A percentile compares a stretch with the other conserved stretches of the same genome.
Conservation (phyloP, 2,888 invertebrate genomes). For the Hesperia comma region DNA sequence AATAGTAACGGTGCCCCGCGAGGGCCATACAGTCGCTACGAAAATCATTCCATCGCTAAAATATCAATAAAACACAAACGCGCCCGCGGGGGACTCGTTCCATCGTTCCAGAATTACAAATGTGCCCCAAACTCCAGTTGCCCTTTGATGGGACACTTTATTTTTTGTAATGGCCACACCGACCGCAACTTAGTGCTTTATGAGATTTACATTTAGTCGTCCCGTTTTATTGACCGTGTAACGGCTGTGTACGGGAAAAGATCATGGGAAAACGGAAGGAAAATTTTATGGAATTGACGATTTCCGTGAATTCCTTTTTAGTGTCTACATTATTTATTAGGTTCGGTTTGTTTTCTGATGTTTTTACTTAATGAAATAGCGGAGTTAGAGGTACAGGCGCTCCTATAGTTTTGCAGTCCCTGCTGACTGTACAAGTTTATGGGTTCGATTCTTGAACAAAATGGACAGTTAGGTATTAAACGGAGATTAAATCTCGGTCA, state of each 20-base stretch:
- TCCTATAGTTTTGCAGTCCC: too few species aligned
- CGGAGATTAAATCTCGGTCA: too few species aligned
- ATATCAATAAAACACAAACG: conserved; percentile 82
- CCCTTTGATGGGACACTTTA: conserved; percentile 79
- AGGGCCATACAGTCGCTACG: conserved; percentile 71
- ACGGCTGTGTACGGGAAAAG: conserved; percentile 49
- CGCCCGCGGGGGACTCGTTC: conserved; percentile 62
- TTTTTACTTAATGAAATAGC: background rate
- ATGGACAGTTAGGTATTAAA: too few species aligned
- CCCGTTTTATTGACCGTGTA: conserved; percentile 70
- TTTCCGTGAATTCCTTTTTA: conserved; percentile 48
- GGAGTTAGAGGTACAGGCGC: too few species aligned
- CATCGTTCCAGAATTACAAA: conserved; percentile 70
- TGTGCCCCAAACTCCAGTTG: conserved; percentile 64
- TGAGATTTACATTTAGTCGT: conserved; percentile 74
- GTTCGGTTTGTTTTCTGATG: background rate
- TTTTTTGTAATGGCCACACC: conserved; percentile 66
- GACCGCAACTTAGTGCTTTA: conserved; percentile 60
- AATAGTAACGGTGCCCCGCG: conserved; percentile 74
- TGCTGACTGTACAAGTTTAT: too few species aligned
- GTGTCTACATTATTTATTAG: background rate
- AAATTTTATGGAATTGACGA: conserved; percentile 59
- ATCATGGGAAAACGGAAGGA: conserved; percentile 47
- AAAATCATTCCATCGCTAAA: conserved; percentile 80
- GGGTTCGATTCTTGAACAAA: too few species aligned